Percentiles rank a stretch among this genome's conserved stretches.
Evolutionary conservation across 1,140 invertebrate species (phyloP).

Genomic region (Nasonia longicornis): DNA sequence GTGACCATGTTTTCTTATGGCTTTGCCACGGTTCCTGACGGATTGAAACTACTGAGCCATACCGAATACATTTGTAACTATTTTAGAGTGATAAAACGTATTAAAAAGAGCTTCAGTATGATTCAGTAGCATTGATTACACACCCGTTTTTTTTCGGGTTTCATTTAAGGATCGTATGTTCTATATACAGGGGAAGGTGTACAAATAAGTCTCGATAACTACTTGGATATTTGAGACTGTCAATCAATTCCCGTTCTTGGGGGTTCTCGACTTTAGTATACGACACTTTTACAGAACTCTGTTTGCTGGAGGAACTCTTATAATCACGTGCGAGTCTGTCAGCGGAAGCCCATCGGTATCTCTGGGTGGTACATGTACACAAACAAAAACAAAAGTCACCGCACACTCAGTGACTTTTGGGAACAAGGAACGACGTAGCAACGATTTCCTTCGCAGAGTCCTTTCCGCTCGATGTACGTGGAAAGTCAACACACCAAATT

Average conservation of each 20-base stretch:
- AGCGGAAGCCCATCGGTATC: background rate
- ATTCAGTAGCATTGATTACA: constrained; percentile 5
- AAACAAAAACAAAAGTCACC: background rate
- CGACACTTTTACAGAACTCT: constrained; percentile 2
- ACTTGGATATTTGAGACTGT: constrained; percentile 26
- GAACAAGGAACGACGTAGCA: constrained; percentile 11
- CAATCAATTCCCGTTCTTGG: constrained; percentile 50
- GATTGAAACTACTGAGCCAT: constrained; percentile 6
- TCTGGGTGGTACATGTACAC: constrained; percentile 6
- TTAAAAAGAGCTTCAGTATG: background rate
- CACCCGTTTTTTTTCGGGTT: constrained; percentile 16
- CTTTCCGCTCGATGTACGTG: constrained; percentile 25
- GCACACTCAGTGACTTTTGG: constrained; percentile 3
- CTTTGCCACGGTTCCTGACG: constrained; percentile 54
- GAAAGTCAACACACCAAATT: constrained; percentile 34
- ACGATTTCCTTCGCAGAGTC: constrained; percentile 34
- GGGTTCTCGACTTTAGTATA: constrained; percentile 45
- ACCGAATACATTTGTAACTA: background rate
- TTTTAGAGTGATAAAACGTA: too few relatives aligned
- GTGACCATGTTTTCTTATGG: constrained; percentile 61
- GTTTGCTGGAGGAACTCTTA: background rate
- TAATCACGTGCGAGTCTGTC: constrained; percentile 39
- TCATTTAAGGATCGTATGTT: constrained; percentile 11
- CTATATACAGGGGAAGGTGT: constrained; percentile 19
- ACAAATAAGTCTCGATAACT: constrained; percentile 5